phyloP scores from a whole-genome alignment of 2,113 vertebrate genomes.

The Narcine bancroftii region DNA sequence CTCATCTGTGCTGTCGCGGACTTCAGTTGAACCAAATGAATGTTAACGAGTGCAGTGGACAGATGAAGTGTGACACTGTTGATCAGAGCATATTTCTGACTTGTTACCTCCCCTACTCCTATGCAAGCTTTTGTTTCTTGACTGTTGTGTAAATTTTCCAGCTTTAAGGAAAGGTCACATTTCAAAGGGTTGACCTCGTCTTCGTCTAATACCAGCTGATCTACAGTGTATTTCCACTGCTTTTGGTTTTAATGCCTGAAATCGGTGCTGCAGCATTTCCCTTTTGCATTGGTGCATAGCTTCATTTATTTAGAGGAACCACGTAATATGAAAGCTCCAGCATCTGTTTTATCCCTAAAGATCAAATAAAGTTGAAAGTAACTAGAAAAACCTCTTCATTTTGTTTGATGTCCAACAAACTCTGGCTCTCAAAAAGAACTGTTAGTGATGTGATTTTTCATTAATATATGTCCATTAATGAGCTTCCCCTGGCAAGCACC shows the following conservation, averaged over 20 bases:
- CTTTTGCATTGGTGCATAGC: neutral
- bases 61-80: neutral
- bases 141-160: neutral
- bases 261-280: neutral
- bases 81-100: neutral
- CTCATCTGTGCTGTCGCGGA: no score
- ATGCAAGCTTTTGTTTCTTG: neutral
- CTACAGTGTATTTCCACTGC: neutral
- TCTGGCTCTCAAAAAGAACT: neutral
- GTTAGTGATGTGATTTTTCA: neutral
- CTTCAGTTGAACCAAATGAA: neutral
- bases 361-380: neutral
- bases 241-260: neutral
- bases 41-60: neutral
- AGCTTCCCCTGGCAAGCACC: neutral
- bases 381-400: neutral
- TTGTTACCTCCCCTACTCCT: neutral
- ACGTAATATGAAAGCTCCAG: neutral
- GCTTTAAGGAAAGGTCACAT: neutral
- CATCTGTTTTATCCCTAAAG: slow-evolving; percentile 20
- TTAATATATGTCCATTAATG: slow-evolving; percentile 14
- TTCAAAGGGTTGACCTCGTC: neutral
- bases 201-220: neutral
- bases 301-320: neutral
- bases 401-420: slow-evolving; percentile 5